phyloP scores from a whole-genome alignment of 2,113 vertebrate species.

The Percina caprodes region DNA sequence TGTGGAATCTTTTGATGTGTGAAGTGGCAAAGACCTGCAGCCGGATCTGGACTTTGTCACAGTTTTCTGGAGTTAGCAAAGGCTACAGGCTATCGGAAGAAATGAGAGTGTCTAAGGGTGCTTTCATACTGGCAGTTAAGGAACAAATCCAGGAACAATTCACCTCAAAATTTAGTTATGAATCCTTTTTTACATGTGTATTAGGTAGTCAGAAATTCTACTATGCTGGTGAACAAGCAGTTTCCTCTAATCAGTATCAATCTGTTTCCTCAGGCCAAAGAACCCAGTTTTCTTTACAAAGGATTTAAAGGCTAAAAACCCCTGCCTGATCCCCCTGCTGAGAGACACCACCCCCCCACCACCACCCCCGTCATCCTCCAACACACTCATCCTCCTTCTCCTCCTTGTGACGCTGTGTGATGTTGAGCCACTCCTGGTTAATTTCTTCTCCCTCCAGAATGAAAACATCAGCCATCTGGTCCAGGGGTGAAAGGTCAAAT shows the following conservation, averaged over 20 bases:
- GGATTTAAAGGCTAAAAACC: conserved; percentile 1
- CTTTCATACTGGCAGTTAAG: neutral
- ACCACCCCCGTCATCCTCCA: conserved; percentile 47
- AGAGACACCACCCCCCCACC: conserved; percentile 42
- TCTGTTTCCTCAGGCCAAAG: neutral
- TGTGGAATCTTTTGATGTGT: conserved; percentile 65
- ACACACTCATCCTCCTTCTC: conserved; percentile 30
- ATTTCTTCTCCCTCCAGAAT: conserved; percentile 68
- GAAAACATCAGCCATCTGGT: conserved; percentile 84
- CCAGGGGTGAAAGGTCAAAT: conserved; percentile 78
- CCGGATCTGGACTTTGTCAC: conserved; percentile 67
- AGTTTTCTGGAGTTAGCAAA: conserved; percentile 40
- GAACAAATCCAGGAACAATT: conserved; percentile 3
- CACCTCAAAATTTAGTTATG: neutral
- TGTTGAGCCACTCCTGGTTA: conserved; percentile 59
- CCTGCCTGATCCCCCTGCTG: conserved; percentile 33
- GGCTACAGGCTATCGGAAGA: conserved; percentile 6
- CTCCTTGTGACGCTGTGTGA: conserved; percentile 38
- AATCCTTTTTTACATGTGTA: neutral
- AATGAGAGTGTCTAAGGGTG: neutral
- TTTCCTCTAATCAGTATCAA: neutral
- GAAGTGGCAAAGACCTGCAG: conserved; percentile 53
- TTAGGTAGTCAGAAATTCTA: neutral
- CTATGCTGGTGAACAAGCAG: neutral
- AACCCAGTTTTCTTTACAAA: conserved; percentile 9